A percentile compares a stretch with the other conserved stretches of the same genome.
phyloP scores from a whole-genome alignment of 1,140 invertebrate genomes.

The Chionoecetes opilio region DNA sequence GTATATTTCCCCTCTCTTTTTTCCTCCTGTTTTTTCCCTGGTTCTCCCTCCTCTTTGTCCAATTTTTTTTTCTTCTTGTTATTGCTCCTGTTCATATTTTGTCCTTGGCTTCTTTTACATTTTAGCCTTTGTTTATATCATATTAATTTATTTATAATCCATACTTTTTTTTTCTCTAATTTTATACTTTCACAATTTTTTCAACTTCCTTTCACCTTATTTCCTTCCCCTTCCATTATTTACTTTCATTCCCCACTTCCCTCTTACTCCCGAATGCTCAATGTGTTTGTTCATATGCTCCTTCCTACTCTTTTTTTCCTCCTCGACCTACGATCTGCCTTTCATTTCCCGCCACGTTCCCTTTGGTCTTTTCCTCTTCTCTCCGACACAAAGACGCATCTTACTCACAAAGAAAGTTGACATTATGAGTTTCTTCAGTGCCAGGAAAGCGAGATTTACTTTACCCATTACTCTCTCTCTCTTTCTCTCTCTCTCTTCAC shows the following conservation, averaged over 20 bases:
- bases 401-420: conserved; percentile 20
- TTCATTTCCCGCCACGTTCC: neutral
- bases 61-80: too few species aligned
- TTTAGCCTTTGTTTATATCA: too few species aligned
- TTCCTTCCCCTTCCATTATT: neutral
- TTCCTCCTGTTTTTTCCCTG: too few species aligned
- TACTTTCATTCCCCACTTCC: too few species aligned
- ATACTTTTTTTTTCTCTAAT: neutral
- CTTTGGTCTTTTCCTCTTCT: neutral
- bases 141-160: neutral
- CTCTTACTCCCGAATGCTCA: too few species aligned
- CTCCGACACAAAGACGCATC: neutral
- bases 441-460: neutral
- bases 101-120: too few species aligned
- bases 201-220: neutral
- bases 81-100: too few species aligned
- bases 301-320: too few species aligned
- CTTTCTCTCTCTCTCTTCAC: neutral
- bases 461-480: neutral
- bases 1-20: too few species aligned
- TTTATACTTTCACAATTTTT: neutral
- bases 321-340: neutral
- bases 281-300: too few species aligned
- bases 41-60: too few species aligned
- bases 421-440: conserved; percentile 20